phyloP scores from a whole-genome alignment of 1,140 invertebrate species.

The Drosophila parabipectinata region DNA sequence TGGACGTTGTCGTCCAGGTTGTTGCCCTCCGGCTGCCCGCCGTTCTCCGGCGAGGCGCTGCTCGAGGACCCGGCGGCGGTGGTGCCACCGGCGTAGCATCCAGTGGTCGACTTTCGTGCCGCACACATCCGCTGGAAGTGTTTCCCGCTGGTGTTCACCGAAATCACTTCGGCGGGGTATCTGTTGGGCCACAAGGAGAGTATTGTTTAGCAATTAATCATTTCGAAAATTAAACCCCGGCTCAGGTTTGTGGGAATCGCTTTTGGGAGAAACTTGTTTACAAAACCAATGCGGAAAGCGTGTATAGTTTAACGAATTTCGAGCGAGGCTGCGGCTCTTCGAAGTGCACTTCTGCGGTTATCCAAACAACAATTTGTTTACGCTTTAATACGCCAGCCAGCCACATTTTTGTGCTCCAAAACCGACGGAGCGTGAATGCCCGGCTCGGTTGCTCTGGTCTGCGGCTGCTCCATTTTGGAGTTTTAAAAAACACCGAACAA shows the following conservation, averaged over 20 bases:
- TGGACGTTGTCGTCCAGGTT: slow-evolving; percentile 84
- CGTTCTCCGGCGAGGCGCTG: slow-evolving; percentile 83
- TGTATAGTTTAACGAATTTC: neutral
- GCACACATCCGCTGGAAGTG: slow-evolving; percentile 94
- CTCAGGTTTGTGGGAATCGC: too few relatives aligned
- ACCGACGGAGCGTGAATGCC: slow-evolving; percentile 64
- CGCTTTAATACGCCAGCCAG: slow-evolving; percentile 58
- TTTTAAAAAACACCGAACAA: slow-evolving; percentile 40
- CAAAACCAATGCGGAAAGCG: too few relatives aligned
- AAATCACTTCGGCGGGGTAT: slow-evolving; percentile 93
- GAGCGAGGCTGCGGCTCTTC: slow-evolving; percentile 26
- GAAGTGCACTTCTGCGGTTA: slow-evolving; percentile 67
- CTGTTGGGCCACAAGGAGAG: slow-evolving; percentile 81
- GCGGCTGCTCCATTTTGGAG: slow-evolving; percentile 55
- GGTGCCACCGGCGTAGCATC: slow-evolving; percentile 60
- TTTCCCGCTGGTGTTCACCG: slow-evolving; percentile 93
- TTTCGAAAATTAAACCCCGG: neutral
- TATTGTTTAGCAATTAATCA: slow-evolving; percentile 15
- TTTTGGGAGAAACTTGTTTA: too few relatives aligned
- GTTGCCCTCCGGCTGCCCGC: slow-evolving; percentile 75
- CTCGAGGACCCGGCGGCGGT: slow-evolving; percentile 80
- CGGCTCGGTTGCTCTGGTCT: slow-evolving; percentile 9
- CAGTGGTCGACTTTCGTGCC: slow-evolving; percentile 90
- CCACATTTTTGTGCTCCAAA: slow-evolving; percentile 63
- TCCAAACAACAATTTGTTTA: slow-evolving; percentile 43